These are phyloP conservation scores for Tragelaphus buxtoni DNA, from an alignment of 2,113 vertebrate species.

Conservation along the genomic window DNA sequence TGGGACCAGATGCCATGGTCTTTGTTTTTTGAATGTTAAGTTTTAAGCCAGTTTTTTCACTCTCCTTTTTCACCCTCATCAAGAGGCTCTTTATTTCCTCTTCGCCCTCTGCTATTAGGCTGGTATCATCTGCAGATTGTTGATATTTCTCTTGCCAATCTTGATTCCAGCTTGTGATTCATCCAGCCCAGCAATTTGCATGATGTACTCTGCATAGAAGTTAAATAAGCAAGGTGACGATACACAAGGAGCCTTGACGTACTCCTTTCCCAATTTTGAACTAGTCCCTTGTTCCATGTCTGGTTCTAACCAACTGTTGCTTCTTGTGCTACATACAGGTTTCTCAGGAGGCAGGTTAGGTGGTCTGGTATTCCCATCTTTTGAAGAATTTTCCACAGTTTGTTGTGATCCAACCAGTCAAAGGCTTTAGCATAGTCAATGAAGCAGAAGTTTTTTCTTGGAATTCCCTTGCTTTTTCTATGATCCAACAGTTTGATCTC, in stretches of 20 bases:
- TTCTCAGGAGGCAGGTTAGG: not conserved
- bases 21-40: not conserved
- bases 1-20: not conserved
- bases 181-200: not conserved
- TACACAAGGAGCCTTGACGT: not conserved
- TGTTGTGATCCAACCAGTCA: not conserved
- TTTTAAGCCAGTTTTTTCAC: not conserved
- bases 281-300: not conserved
- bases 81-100: not conserved
- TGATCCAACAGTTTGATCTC: not conserved
- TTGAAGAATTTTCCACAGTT: not conserved
- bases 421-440: not conserved
- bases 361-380: not conserved
- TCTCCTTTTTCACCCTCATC: not conserved
- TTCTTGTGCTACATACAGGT: not conserved
- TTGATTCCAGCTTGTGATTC: not conserved
- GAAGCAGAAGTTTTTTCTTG: not conserved
- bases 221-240: not conserved
- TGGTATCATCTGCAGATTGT: not conserved
- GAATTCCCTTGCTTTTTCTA: not conserved
- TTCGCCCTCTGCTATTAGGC: not conserved
- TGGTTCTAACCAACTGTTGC: not conserved
- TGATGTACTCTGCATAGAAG: not conserved
- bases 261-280: not conserved
- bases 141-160: not conserved